Evolutionary conservation across 2,888 invertebrate genomes (phyloP).

Genomic region (Apeira syringaria): DNA sequence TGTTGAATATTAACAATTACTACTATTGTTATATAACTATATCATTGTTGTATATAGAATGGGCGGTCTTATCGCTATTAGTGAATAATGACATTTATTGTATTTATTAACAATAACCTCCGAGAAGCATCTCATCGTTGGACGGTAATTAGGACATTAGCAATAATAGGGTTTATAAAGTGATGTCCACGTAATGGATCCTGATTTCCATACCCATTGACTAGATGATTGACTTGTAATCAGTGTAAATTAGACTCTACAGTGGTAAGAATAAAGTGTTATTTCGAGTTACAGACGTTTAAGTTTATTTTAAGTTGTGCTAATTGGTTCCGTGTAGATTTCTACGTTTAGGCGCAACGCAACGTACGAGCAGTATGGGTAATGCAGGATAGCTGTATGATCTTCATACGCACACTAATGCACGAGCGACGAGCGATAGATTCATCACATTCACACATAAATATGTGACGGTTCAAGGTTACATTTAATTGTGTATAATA

Average conservation of each 20-base stretch:
- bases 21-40: not conserved
- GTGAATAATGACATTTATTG: not conserved
- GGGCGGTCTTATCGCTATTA: not conserved
- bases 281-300: conserved; percentile 50
- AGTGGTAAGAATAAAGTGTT: conserved; percentile 61
- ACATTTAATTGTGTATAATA: too few relatives aligned
- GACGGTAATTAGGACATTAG: conserved; percentile 28
- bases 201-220: conserved; percentile 18
- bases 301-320: conserved; percentile 43
- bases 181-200: conserved; percentile 14
- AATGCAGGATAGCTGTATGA: not conserved
- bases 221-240: conserved; percentile 29
- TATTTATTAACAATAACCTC: not conserved
- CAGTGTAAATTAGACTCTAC: conserved; percentile 44
- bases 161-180: conserved; percentile 36
- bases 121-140: conserved; percentile 21
- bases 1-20: not conserved
- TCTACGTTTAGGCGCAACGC: conserved; percentile 20
- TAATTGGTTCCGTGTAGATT: conserved; percentile 33
- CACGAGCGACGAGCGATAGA: not conserved
- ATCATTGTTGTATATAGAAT: not conserved
- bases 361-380: conserved; percentile 19
- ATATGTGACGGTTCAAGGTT: too few relatives aligned
- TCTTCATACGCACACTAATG: not conserved
- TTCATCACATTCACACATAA: too few relatives aligned